These are phyloP conservation scores for Caenorhabditis plicata DNA, from an alignment of 2,888 invertebrate species.

Conservation along the genomic window DNA sequence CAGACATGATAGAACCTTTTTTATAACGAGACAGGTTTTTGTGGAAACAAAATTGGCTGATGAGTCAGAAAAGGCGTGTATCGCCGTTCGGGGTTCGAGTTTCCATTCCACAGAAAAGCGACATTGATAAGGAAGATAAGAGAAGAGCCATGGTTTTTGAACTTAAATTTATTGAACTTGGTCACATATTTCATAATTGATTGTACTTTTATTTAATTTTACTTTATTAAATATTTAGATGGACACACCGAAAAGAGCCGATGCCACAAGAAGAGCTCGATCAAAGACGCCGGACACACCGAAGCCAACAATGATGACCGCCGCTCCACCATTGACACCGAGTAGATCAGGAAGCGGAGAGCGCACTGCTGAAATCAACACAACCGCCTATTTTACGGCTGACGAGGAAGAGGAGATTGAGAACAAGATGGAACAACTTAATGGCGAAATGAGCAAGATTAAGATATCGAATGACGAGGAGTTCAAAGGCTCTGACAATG, in stretches of 20 bases:
- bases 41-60: background rate
- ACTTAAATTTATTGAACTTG: too few species aligned
- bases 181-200: too few species aligned
- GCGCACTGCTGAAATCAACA: conserved; percentile 6
- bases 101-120: conserved; percentile 7
- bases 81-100: conserved; percentile 8
- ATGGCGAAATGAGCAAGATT: conserved; percentile 29
- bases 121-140: conserved; percentile 10
- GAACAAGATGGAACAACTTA: background rate
- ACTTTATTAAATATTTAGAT: too few species aligned
- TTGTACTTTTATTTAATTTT: too few species aligned
- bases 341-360: background rate
- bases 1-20: conserved; percentile 25
- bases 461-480: conserved; percentile 26
- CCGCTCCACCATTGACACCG: too few species aligned
- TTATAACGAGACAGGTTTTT: conserved; percentile 9
- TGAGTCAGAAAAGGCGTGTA: conserved; percentile 13
- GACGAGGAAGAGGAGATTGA: conserved; percentile 3
- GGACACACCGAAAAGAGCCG: background rate
- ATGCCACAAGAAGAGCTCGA: conserved; percentile 3
- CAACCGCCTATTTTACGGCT: conserved; percentile 23
- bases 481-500: conserved; percentile 33
- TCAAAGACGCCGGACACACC: conserved; percentile 15
- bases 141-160: too few species aligned
- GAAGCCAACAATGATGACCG: background rate